Percentiles rank a stretch among this genome's conserved stretches.
Evolutionary conservation across 1,140 invertebrate species (phyloP).

Genomic region (Eriocheir sinensis): DNA sequence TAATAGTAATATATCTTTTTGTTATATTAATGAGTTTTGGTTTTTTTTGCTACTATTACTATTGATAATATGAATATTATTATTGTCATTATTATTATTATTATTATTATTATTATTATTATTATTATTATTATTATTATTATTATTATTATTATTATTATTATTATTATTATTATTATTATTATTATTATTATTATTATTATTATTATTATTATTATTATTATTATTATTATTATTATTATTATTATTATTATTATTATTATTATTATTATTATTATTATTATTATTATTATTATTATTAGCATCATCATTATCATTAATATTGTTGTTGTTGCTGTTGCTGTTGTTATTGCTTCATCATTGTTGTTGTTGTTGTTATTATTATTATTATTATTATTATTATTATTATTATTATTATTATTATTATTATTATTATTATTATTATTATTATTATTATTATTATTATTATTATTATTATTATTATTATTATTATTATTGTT

Average conservation of each 20-base stretch:
- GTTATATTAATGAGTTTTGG: neutral
- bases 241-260: constrained; percentile 27
- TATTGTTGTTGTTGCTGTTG: neutral
- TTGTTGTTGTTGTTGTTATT: neutral
- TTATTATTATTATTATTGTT: neutral
- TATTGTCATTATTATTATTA: no score
- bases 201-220: constrained; percentile 43
- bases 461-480: neutral
- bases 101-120: neutral
- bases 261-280: constrained; percentile 4
- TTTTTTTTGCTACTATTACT: neutral
- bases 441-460: neutral
- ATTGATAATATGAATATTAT: neutral
- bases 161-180: neutral
- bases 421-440: constrained; percentile 12
- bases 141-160: no score
- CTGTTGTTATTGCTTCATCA: neutral
- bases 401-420: neutral
- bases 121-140: neutral
- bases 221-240: neutral
- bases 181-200: constrained; percentile 28
- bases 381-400: neutral
- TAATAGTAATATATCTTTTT: neutral
- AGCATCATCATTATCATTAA: neutral
- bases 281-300: constrained; percentile 32